Evolutionary conservation across 1,140 invertebrate genomes (phyloP).

Genomic region (Archivesica marissinica): DNA sequence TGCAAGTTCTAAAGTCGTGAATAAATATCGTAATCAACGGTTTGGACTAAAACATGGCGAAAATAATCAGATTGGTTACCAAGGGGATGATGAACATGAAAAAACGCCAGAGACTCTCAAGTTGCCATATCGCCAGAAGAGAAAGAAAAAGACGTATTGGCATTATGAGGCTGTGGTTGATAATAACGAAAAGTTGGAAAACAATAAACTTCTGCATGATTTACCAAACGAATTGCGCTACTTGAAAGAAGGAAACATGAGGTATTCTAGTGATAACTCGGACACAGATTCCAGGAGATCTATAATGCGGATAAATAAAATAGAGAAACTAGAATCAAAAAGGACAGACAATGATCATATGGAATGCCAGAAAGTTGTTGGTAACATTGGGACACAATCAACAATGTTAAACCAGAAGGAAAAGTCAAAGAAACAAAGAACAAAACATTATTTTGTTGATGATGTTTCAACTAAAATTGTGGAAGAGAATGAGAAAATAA

Average conservation of each 20-base stretch:
- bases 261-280: not conserved
- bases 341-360: not conserved
- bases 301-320: not conserved
- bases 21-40: slow-evolving; percentile 37
- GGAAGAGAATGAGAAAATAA: too few species aligned
- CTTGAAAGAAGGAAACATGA: not conserved
- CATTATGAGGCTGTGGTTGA: slow-evolving; percentile 16
- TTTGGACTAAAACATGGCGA: not conserved
- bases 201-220: not conserved
- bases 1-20: slow-evolving; percentile 38
- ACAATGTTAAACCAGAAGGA: too few species aligned
- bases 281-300: not conserved
- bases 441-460: too few species aligned
- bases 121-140: not conserved
- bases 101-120: not conserved
- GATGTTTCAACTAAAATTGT: too few species aligned
- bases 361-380: too few species aligned
- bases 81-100: slow-evolving; percentile 55
- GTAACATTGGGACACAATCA: too few species aligned
- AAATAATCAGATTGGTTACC: slow-evolving; percentile 40
- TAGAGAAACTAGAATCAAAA: not conserved
- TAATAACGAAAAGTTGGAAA: not conserved
- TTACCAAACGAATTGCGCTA: slow-evolving; percentile 14
- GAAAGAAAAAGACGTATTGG: slow-evolving; percentile 31
- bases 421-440: not conserved